Percentiles rank a stretch among this genome's conserved stretches.
Evolutionary conservation across 2,888 invertebrate genomes (phyloP).

Genomic region (Margaritifera margaritifera): DNA sequence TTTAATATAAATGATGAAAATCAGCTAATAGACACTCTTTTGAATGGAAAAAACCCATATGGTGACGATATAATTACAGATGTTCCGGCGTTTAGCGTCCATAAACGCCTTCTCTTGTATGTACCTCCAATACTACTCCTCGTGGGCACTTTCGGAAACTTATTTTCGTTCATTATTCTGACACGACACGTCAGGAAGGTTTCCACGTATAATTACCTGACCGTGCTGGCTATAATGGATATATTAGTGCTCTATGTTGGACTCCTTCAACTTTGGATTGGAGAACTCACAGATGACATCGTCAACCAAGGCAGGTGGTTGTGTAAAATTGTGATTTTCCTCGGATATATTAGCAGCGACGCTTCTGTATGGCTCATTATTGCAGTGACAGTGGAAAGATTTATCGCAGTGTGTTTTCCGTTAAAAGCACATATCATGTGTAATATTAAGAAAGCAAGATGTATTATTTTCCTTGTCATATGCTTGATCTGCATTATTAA

Average conservation of each 20-base stretch:
- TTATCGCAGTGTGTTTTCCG: slow-evolving; percentile 69
- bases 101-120: slow-evolving; percentile 48
- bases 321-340: slow-evolving; percentile 64
- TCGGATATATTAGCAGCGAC: slow-evolving; percentile 67
- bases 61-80: too few relatives aligned
- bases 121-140: slow-evolving; percentile 66
- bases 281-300: slow-evolving; percentile 62
- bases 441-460: slow-evolving; percentile 40
- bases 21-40: too few relatives aligned
- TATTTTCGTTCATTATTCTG: slow-evolving; percentile 67
- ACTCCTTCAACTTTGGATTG: slow-evolving; percentile 67
- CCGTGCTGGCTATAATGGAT: slow-evolving; percentile 68
- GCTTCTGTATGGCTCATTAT: slow-evolving; percentile 71
- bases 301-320: slow-evolving; percentile 54
- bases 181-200: slow-evolving; percentile 64
- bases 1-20: too few relatives aligned
- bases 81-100: too few relatives aligned
- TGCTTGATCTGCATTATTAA: slow-evolving; percentile 57
- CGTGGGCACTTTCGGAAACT: slow-evolving; percentile 70
- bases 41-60: too few relatives aligned
- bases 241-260: slow-evolving; percentile 70
- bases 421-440: slow-evolving; percentile 65
- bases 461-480: slow-evolving; percentile 54
- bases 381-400: slow-evolving; percentile 70
- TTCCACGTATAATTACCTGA: slow-evolving; percentile 70